These are phyloP conservation scores for Branchellion lobata DNA, from an alignment of 2,888 invertebrate genomes.

Conservation along the genomic window DNA sequence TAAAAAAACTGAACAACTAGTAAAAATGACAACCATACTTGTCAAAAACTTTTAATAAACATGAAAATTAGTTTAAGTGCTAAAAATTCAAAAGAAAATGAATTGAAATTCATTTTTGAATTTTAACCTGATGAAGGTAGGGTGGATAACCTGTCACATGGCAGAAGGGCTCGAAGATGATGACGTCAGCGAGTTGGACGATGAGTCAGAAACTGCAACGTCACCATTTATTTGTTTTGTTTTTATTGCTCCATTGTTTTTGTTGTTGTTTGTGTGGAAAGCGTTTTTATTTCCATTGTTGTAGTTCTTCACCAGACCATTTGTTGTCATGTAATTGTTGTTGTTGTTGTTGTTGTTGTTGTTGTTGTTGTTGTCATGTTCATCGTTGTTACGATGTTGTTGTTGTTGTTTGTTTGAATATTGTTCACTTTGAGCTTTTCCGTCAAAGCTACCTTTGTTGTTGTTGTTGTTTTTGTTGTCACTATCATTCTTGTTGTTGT, in stretches of 20 bases:
- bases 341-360: not conserved
- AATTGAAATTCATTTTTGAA: too few relatives aligned
- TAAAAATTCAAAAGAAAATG: too few relatives aligned
- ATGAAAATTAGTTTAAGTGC: too few relatives aligned
- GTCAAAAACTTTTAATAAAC: too few relatives aligned
- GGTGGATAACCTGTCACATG: slow-evolving; percentile 2
- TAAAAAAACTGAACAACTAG: too few relatives aligned
- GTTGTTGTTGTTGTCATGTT: not conserved
- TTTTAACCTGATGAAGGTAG: too few relatives aligned
- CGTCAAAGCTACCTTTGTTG: not conserved
- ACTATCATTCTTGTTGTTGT: not conserved
- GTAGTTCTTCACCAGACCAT: not conserved
- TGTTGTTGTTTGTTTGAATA: not conserved
- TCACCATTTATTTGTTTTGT: not conserved
- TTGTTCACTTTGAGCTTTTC: not conserved
- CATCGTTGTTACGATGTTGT: not conserved
- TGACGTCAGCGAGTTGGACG: not conserved
- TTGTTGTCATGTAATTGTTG: not conserved
- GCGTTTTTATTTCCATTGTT: not conserved
- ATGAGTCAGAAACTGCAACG: not conserved
- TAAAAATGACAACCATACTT: too few relatives aligned
- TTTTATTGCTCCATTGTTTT: not conserved
- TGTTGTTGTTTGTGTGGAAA: not conserved
- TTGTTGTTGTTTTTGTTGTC: not conserved
- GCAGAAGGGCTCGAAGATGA: not conserved